Evolutionary conservation across 2,888 invertebrate genomes (phyloP).

Genomic region (Furcula furcula): DNA sequence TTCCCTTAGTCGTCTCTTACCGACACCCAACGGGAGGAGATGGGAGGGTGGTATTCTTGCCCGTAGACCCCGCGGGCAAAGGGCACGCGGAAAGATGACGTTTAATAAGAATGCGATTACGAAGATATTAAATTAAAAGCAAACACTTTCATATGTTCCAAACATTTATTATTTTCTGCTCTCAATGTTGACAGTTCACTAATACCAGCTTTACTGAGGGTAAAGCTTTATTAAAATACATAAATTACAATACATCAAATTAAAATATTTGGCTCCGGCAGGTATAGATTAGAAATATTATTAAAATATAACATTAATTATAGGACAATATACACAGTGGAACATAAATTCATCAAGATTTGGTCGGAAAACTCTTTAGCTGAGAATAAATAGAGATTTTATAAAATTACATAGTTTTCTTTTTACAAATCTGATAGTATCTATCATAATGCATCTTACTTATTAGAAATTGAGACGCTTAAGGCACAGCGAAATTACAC

Average conservation of each 20-base stretch:
- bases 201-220: slow-evolving; percentile 47
- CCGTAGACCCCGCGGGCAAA: no score
- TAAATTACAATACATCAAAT: slow-evolving; percentile 40
- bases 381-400: slow-evolving; percentile 61
- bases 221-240: slow-evolving; percentile 39
- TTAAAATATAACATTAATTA: slow-evolving; percentile 20
- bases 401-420: slow-evolving; percentile 60
- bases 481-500: slow-evolving; percentile 79
- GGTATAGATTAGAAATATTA: slow-evolving; percentile 20
- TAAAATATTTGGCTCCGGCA: slow-evolving; percentile 33
- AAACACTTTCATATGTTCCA: slow-evolving; percentile 42
- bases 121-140: no score
- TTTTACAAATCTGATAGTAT: slow-evolving; percentile 66
- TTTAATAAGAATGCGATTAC: no score
- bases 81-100: no score
- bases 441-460: slow-evolving; percentile 60
- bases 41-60: no score
- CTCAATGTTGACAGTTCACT: slow-evolving; percentile 52
- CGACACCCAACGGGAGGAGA: no score
- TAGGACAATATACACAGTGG: slow-evolving; percentile 22
- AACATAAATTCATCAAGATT: slow-evolving; percentile 35
- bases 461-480: slow-evolving; percentile 79
- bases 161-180: slow-evolving; percentile 70
- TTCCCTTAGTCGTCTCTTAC: no score
- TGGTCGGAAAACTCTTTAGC: slow-evolving; percentile 46